phyloP scores from a whole-genome alignment of 53 echinoderm and acorn worm species.

The Echinometra lucunter region DNA sequence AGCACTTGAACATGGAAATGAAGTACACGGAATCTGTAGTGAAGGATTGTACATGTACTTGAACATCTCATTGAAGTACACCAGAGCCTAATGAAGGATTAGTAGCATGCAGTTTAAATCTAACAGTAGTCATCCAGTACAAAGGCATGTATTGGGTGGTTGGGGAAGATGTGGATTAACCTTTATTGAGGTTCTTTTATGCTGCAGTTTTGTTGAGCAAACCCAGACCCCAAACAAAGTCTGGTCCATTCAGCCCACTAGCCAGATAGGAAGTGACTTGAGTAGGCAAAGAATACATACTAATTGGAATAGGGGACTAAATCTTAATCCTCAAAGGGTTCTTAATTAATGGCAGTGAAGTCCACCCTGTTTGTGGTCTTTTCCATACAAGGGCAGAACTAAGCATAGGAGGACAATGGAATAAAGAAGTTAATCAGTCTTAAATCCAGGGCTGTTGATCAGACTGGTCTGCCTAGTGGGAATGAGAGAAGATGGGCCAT shows the following conservation, averaged over 20 bases:
- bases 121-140: background rate
- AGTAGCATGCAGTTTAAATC: background rate
- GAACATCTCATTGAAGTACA: background rate
- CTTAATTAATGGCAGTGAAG: background rate
- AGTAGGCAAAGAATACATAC: slow-evolving; percentile 24
- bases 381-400: background rate
- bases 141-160: background rate
- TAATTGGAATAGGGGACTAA: slow-evolving; percentile 30
- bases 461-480: background rate
- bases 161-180: background rate
- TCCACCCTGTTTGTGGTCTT: background rate
- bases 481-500: background rate
- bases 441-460: background rate
- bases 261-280: slow-evolving; percentile 21
- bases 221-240: background rate
- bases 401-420: slow-evolving; percentile 20
- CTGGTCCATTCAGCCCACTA: background rate
- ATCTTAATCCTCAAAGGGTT: slow-evolving; percentile 30
- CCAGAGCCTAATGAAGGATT: background rate
- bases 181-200: slow-evolving; percentile 29
- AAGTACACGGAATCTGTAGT: background rate
- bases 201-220: background rate
- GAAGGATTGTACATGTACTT: background rate
- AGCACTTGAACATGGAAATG: background rate
- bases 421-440: background rate